phyloP scores from a whole-genome alignment of 2,888 invertebrate species.

The Phasia obesa region DNA sequence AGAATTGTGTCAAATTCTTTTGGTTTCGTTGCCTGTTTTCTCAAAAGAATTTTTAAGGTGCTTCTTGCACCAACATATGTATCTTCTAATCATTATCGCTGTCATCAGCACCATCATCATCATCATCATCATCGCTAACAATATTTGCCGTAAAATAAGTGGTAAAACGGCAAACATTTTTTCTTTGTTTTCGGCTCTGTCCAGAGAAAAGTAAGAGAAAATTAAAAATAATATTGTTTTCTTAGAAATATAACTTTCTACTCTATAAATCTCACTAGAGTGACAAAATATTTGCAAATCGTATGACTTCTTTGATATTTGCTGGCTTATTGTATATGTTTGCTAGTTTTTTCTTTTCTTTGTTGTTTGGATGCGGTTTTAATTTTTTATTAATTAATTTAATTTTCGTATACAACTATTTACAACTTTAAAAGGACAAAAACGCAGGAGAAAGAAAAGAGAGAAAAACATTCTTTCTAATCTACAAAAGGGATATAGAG shows the following conservation, averaged over 20 bases:
- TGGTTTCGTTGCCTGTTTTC: constrained; percentile 52
- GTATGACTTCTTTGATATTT: too few relatives aligned
- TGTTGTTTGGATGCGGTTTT: constrained; percentile 40
- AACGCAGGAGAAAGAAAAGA: background rate
- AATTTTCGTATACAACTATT: constrained; percentile 80
- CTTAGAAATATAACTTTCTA: constrained; percentile 74
- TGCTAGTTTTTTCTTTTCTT: constrained; percentile 18
- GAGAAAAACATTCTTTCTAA: too few relatives aligned
- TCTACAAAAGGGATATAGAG: too few relatives aligned
- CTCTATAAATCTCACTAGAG: constrained; percentile 81
- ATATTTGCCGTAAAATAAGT: constrained; percentile 14
- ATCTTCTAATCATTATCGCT: constrained; percentile 8
- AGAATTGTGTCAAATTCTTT: constrained; percentile 80
- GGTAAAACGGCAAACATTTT: constrained; percentile 31
- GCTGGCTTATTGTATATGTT: constrained; percentile 24
- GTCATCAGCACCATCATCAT: constrained; percentile 12
- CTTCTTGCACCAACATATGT: constrained; percentile 47
- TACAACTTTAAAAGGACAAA: constrained; percentile 59
- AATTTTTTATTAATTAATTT: constrained; percentile 75
- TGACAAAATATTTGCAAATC: constrained; percentile 81
- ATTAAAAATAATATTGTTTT: constrained; percentile 39
- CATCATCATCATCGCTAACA: background rate
- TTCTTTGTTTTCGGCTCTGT: constrained; percentile 38
- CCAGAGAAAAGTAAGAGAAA: background rate
- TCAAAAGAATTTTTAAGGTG: constrained; percentile 65